Evolutionary conservation across 2,797 vertebrate species (phyloP), one percentile per base, ranked within the genome.

Genomic region (Setipinna tenuifilis): DNA sequence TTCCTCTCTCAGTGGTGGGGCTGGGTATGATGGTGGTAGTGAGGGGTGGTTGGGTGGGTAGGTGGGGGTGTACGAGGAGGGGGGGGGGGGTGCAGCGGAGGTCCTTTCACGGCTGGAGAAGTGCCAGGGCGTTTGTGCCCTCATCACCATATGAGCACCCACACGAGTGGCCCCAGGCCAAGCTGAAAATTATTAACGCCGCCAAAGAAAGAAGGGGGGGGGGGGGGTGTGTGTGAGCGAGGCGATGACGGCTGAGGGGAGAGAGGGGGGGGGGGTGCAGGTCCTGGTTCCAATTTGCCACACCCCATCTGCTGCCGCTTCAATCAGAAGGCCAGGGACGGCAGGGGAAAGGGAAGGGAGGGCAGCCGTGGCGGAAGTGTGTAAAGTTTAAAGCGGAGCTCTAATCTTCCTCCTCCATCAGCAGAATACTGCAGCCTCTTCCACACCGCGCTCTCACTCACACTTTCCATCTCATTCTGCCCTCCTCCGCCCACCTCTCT

Each of bases 301-400:
- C 89, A 88, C 83, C 78, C 90, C 91, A 91, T 92, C 89, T 91
- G 89, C 86, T 83, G 16, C 84, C 87, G 87, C 86, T 90, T 90
- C 88, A 89, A 89, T 91, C 89, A 90, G 86, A 78, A 84, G 62
- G 16, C 71, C 6, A n/a, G 6, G 35, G 35, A 78, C 3, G 71
- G 71, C 31, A 0, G 68, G 25, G 25, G 4, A 12, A 71, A 44
- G 71, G 35, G 19, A 28, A 31, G 14, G 6, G 19, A 44, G 17
- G 19, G 35, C 16, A 78, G 19, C 28, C 17, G 71, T 21, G 71
- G 31, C 3, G 25, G 25, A 35, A 28, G 28, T 59, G 58, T 5
- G 7, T 2, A 9, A 23, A 78, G 41, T 35, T 44, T 78, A 9
- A 78, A 78, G 71, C 6, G 9, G 6, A 6, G 19, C 35, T 7